phyloP scores from a whole-genome alignment of 2,888 invertebrate genomes.

The Shargacucullia verbasci region DNA sequence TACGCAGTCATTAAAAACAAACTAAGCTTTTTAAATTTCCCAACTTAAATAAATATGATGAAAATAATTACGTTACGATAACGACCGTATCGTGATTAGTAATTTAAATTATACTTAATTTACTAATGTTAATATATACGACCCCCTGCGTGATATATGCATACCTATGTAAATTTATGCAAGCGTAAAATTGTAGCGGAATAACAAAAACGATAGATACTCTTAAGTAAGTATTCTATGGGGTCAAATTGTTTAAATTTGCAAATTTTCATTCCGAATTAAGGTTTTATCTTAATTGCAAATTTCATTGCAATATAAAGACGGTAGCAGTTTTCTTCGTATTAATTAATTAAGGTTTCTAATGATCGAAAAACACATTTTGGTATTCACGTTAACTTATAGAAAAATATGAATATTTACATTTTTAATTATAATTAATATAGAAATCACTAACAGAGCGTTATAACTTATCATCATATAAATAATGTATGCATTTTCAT shows the following conservation, averaged over 20 bases:
- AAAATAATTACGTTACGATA: slow-evolving; percentile 5
- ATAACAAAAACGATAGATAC: slow-evolving; percentile 17
- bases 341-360: too few species aligned
- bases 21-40: too few species aligned
- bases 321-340: too few species aligned
- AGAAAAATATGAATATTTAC: too few species aligned
- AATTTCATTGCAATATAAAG: background rate
- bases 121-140: slow-evolving; percentile 41
- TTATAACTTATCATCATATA: too few species aligned
- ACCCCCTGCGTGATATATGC: slow-evolving; percentile 12
- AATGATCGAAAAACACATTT: too few species aligned
- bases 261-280: slow-evolving; percentile 6
- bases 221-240: slow-evolving; percentile 22
- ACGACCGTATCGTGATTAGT: slow-evolving; percentile 9
- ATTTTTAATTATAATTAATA: too few species aligned
- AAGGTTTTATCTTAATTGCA: slow-evolving; percentile 5
- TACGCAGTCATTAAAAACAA: too few species aligned
- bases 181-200: slow-evolving; percentile 9
- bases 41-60: slow-evolving; percentile 11
- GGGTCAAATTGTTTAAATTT: slow-evolving; percentile 13
- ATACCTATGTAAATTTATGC: slow-evolving; percentile 40
- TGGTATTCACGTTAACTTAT: too few species aligned
- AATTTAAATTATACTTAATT: slow-evolving; percentile 16
- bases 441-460: too few species aligned
- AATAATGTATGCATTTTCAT: too few species aligned